Conservation (phyloP, 2,797 vertebrate genomes). For the Enteromius fasciolatus region DNA sequence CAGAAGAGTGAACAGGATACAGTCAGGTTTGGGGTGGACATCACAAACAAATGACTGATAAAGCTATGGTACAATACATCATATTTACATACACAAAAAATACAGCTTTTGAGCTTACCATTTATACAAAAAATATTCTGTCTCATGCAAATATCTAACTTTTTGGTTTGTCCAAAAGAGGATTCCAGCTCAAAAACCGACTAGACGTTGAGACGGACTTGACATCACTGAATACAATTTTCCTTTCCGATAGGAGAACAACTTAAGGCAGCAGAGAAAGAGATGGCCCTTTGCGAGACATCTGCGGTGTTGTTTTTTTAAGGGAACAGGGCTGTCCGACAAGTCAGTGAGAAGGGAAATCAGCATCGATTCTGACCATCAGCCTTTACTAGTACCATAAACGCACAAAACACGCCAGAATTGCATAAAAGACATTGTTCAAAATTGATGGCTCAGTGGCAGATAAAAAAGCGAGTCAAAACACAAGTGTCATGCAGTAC, state of each 20-base stretch:
- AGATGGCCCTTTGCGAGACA: constrained; percentile 47
- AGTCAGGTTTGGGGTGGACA: not conserved
- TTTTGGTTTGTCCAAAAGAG: constrained; percentile 65
- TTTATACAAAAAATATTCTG: constrained; percentile 67
- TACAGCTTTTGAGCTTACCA: constrained; percentile 54
- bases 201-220: constrained; percentile 49
- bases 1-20: constrained; percentile 14
- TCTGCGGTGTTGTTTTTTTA: constrained; percentile 48
- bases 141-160: constrained; percentile 59
- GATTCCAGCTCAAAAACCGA: constrained; percentile 53
- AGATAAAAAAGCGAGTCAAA: constrained; percentile 57
- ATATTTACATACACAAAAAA: constrained; percentile 64
- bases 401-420: constrained; percentile 48
- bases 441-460: constrained; percentile 74
- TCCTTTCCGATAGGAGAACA: constrained; percentile 58
- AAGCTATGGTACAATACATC: constrained; percentile 51
- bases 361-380: constrained; percentile 32
- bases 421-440: constrained; percentile 63
- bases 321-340: constrained; percentile 44
- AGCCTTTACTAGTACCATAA: constrained; percentile 31
- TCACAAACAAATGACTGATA: constrained; percentile 35
- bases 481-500: constrained; percentile 55
- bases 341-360: constrained; percentile 16
- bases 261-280: constrained; percentile 69
- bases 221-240: constrained; percentile 58